A percentile compares a stretch with the other conserved stretches of the same genome.
phyloP scores from a whole-genome alignment of 2,797 vertebrate species.

The Pelodytes ibericus region DNA sequence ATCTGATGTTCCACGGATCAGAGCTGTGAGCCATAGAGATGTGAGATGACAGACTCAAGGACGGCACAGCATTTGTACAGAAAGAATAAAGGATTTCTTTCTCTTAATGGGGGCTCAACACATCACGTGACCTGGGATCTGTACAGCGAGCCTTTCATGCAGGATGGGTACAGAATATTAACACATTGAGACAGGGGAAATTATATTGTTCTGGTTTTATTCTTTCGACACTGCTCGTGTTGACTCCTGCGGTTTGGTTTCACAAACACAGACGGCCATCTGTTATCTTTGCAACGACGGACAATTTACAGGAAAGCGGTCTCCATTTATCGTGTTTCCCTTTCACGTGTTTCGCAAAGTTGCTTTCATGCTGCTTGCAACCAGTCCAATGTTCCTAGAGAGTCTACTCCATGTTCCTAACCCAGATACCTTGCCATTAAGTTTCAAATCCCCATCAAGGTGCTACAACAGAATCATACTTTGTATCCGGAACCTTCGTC shows the following conservation, averaged over 20 bases:
- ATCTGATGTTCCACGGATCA: constrained; percentile 20
- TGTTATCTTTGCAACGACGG: constrained; percentile 12
- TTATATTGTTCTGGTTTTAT: no score
- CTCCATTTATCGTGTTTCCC: no score
- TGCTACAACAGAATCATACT: no score
- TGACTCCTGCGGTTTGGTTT: constrained; percentile 20
- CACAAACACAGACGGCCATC: constrained; percentile 23
- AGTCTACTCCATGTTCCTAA: no score
- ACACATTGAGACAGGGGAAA: neutral
- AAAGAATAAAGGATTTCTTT: constrained; percentile 2
- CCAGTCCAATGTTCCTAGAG: no score
- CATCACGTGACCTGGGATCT: neutral
- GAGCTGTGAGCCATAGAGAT: neutral
- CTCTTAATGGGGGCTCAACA: neutral
- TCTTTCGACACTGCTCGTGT: constrained; percentile 22
- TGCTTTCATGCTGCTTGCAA: no score
- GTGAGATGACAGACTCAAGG: constrained; percentile 5
- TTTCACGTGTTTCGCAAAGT: no score
- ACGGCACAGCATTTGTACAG: constrained; percentile 1
- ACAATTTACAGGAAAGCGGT: no score
- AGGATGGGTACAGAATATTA: constrained; percentile 18
- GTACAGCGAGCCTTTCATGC: constrained; percentile 12
- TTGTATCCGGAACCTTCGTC: no score
- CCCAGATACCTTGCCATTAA: no score
- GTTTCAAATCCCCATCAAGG: no score